A percentile compares a stretch with the other conserved stretches of the same genome.
Conservation (phyloP, 2,113 vertebrate species). For the Anas platyrhynchos region DNA sequence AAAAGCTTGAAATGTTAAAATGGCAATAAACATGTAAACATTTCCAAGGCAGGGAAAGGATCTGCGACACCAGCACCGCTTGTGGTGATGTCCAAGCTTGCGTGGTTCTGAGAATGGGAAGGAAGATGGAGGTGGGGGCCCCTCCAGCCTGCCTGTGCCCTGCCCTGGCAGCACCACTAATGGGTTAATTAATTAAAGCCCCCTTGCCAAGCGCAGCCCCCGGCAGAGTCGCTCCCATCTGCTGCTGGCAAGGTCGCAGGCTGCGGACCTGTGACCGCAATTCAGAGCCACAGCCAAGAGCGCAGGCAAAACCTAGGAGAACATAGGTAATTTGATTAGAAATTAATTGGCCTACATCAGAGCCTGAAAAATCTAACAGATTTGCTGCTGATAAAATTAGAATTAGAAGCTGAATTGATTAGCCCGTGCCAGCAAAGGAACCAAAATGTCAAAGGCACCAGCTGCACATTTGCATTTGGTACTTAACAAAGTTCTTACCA, state of each 20-base stretch:
- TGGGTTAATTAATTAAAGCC: not conserved
- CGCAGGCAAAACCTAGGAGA: not conserved
- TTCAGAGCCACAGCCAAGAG: rapidly evolving
- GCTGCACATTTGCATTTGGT: slow-evolving; percentile 73
- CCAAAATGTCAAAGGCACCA: slow-evolving; percentile 71
- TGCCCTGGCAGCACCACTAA: not conserved
- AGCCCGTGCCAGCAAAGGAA: slow-evolving; percentile 60
- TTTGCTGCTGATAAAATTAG: slow-evolving; percentile 66
- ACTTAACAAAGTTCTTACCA: slow-evolving; percentile 66
- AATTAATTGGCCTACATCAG: slow-evolving; percentile 47
- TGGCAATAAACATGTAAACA: not conserved
- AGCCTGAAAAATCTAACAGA: slow-evolving; percentile 56
- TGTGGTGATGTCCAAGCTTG: not conserved
- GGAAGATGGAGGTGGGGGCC: not conserved
- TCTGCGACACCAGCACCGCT: rapidly evolving
- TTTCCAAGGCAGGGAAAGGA: rapidly evolving
- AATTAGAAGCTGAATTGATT: slow-evolving; percentile 65
- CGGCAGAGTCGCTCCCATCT: rapidly evolving
- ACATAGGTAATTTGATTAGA: slow-evolving; percentile 53
- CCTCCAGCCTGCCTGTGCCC: not conserved
- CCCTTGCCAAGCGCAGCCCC: not conserved
- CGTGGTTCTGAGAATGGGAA: rapidly evolving
- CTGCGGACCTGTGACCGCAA: not conserved
- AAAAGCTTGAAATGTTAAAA: not conserved
- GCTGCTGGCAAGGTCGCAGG: rapidly evolving